These are phyloP conservation scores for Cataglyphis albicans DNA, from an alignment of 2,888 invertebrate species.

Conservation along the genomic window DNA sequence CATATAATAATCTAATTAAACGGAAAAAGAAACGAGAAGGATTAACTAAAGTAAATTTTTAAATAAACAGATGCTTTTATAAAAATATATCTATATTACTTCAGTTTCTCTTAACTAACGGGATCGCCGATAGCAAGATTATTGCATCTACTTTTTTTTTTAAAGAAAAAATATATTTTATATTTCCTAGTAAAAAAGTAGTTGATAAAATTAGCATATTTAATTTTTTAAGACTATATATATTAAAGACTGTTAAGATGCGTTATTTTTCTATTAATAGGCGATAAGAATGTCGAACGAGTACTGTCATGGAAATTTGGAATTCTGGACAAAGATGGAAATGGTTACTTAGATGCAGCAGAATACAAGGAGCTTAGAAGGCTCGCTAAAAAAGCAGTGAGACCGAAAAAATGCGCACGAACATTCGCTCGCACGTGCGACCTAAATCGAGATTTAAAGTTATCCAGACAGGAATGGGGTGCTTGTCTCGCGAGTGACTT, in stretches of 20 bases:
- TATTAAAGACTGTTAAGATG: background rate
- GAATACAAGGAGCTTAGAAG: constrained; percentile 94
- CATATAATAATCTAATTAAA: background rate
- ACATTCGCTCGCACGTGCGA: constrained; percentile 96
- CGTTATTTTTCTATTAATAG: constrained; percentile 70
- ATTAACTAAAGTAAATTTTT: too few relatives aligned
- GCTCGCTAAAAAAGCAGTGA: constrained; percentile 95
- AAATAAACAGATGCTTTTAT: too few relatives aligned
- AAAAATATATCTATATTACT: too few relatives aligned
- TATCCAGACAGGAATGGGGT: constrained; percentile 94
- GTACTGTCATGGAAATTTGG: constrained; percentile 97
- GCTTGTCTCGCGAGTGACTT: constrained; percentile 94
- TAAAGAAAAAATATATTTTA: too few relatives aligned
- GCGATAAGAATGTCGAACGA: constrained; percentile 83
- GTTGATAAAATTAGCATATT: too few relatives aligned
- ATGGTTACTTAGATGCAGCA: constrained; percentile 91
- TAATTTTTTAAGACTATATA: background rate
- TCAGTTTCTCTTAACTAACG: too few relatives aligned
- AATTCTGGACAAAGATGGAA: constrained; percentile 93
- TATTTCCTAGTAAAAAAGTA: background rate
- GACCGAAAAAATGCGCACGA: constrained; percentile 95
- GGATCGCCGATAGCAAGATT: too few relatives aligned
- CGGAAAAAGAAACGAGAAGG: background rate
- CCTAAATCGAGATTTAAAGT: constrained; percentile 92
- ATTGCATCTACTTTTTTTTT: too few relatives aligned